phyloP scores from a whole-genome alignment of 1,140 invertebrate species.

The Aphidius gifuensis region DNA sequence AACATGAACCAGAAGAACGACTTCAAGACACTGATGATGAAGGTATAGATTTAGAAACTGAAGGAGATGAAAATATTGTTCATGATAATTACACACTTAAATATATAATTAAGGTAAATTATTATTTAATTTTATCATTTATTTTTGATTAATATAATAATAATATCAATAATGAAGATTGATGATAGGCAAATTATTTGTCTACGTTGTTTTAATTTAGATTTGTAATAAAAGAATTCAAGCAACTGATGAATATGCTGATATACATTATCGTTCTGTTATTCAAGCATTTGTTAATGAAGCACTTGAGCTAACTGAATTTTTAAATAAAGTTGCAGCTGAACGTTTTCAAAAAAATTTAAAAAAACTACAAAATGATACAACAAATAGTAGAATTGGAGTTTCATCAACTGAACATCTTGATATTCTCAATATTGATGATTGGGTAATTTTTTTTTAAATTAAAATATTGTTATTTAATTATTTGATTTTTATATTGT shows the following conservation, averaged over 20 bases:
- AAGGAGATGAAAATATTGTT: constrained; percentile 50
- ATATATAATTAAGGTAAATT: constrained; percentile 25
- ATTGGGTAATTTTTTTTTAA: constrained; percentile 69
- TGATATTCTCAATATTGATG: constrained; percentile 75
- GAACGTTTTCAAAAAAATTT: constrained; percentile 44
- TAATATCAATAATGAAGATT: constrained; percentile 1
- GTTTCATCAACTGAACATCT: constrained; percentile 64
- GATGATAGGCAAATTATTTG: neutral
- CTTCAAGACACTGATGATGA: constrained; percentile 80
- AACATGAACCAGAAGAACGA: constrained; percentile 37
- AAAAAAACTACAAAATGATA: constrained; percentile 19
- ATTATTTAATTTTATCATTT: neutral
- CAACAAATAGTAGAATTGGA: constrained; percentile 39
- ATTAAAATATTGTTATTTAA: constrained; percentile 25
- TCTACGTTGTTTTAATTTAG: constrained; percentile 47
- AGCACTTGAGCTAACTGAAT: constrained; percentile 82
- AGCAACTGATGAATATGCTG: constrained; percentile 59
- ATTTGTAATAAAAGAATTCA: constrained; percentile 67
- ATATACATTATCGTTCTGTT: constrained; percentile 86
- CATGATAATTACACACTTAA: constrained; percentile 26
- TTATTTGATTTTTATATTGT: constrained; percentile 1
- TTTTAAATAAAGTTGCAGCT: constrained; percentile 75
- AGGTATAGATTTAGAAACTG: constrained; percentile 81
- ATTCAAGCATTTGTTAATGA: constrained; percentile 88
- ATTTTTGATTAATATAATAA: constrained; percentile 5